Evolutionary conservation across 2,113 vertebrate species (phyloP), one percentile per base, ranked within the genome.

Genomic region (Haplotaxodon microlepis): DNA sequence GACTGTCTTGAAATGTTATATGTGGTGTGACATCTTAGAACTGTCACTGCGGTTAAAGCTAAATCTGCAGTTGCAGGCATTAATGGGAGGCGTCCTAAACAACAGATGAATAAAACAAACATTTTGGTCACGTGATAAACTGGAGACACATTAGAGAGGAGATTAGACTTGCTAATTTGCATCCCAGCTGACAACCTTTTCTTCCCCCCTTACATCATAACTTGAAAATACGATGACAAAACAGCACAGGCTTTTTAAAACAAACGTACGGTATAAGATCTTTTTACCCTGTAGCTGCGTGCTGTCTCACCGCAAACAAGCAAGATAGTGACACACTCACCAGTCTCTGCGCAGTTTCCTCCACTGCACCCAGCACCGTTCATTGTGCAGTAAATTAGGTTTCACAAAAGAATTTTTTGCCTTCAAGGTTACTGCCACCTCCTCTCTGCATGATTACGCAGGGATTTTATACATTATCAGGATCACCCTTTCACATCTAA

Each of bases 401-500:
- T 91, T 54, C 38, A 50, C 54, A 85, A 89, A 90, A 88, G 4
- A 27, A 57, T 61, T 84, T 87, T 61, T 34, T 76, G 38, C 73
- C 81, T 1, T 42, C 85, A 87, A 85, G 79, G 90, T 91, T 81
- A 88, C 87, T 11, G 83, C 91, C 56, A 16, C 84, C 76, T 86
- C 24, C 66, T 86, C 88, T 54, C 31, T 53, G 17, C 84, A 84
- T 63, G 89, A 87, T 91, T 88, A 85, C 56, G 34, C 79, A 34
- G 51, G 54, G 57, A 71, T 83, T 87, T 66, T 84, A 61, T 81
- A 42, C 61, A 81, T 86, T 73, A 81, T 85, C 84, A 76, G 80
- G 47, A 85, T 87, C 81, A 38, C 51, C 73, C 86, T 86, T 88
- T 90, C 85, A 89, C 83, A 76, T 86, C 84, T 89, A 76, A 88